Conservation (phyloP, 2,113 vertebrate genomes). For the Myotis lucifugus region DNA sequence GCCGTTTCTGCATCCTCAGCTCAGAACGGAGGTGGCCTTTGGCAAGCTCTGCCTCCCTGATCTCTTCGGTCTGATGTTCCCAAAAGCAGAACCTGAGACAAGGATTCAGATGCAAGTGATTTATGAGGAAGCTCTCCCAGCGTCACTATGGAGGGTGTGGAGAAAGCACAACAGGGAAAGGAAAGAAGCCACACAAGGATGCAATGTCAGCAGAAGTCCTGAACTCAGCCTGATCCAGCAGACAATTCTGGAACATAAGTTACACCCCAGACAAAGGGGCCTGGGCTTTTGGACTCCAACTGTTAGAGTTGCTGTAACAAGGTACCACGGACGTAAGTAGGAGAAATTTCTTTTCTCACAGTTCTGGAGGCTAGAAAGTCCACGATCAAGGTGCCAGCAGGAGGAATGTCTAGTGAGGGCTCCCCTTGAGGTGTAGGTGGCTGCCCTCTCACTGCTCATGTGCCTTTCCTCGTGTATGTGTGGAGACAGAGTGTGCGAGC, state of each 20-base stretch:
- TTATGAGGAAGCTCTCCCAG: neutral
- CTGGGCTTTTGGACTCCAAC: neutral
- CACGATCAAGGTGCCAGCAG: neutral
- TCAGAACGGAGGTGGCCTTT: neutral
- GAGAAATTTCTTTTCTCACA: neutral
- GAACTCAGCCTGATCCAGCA: neutral
- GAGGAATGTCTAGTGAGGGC: neutral
- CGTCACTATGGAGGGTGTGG: neutral
- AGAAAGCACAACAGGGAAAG: neutral
- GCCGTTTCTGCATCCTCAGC: neutral
- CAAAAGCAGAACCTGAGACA: neutral
- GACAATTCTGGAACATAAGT: neutral
- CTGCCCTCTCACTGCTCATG: neutral
- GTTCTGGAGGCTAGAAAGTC: neutral
- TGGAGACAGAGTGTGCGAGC: neutral
- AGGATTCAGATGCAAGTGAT: neutral
- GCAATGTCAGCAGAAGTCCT: neutral
- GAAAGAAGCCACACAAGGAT: neutral
- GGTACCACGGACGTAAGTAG: neutral
- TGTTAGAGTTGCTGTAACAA: neutral
- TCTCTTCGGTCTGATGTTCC: conserved; percentile 37
- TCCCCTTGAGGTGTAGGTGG: too few species aligned
- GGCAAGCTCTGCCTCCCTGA: neutral
- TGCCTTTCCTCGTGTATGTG: neutral
- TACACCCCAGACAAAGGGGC: neutral